Base-by-base conservation (phyloP, 1,140 invertebrate genomes). In the Hyles euphorbiae region DNA sequence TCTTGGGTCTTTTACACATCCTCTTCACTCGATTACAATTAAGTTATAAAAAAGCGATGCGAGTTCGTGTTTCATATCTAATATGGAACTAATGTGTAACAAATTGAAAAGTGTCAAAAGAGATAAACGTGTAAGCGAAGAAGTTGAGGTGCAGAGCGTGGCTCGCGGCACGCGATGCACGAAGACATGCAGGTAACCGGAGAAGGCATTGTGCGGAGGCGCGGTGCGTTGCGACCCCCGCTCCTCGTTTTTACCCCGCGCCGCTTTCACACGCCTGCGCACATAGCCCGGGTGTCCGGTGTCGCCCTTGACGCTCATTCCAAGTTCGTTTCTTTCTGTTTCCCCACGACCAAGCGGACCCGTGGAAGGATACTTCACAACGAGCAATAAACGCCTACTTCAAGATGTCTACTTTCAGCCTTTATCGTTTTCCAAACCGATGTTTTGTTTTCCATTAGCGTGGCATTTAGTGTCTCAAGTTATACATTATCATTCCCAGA, bases 251-350 rank as follows among this genome's bases (percentile, higher is more conserved):
- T 57, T 52, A 46, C 65, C 36, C 58, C 65, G 61, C 68, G 60
- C 47, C 72, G 74, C 83, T 85, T 83, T 87, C 83, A 85, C 83
- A 85, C 79, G 82, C 81, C 76, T 70, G 79, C 76, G 83, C 81
- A 78, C 81, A 83, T 8, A 40, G 22, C 22, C 22, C 36, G 8
- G 83, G 85, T 87, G 81, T 87, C 81, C 72, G 77, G 63, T 87
- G 71, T 86, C 84, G 84, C 82, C 84, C 84, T 86, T 87, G 80
- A 84, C 76, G 76, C 71, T 67, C 63, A 67, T 74, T 58, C 76
- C 74, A 85, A 85, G 73, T 81, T 81, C 76, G 77, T 74, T 66
- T 50, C 60, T 61, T 78, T 68, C 69, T 69, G 36, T 40, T 5
- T 40, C 4, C 36, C 36, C 8, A 22, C 22, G 22, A 22, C 22